A percentile compares a stretch with the other conserved stretches of the same genome.
Conservation (phyloP, 2,797 vertebrate genomes). For the Xerus rutilus region DNA sequence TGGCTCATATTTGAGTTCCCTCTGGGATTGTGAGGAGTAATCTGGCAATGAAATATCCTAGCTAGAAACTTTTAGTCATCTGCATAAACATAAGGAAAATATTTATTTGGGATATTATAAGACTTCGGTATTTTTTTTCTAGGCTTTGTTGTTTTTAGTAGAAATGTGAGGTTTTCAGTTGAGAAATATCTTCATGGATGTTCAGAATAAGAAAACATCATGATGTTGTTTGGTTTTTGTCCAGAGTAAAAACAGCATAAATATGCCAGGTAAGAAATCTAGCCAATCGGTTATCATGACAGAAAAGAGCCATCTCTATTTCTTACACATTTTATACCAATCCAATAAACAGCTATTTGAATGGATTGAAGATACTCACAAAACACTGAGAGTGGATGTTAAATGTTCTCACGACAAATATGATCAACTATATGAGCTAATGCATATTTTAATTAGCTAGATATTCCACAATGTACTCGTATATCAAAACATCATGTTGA, state of each 20-base stretch:
- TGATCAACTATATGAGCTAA: neutral
- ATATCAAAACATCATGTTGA: neutral
- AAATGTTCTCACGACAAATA: neutral
- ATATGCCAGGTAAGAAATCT: neutral
- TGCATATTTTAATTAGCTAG: neutral
- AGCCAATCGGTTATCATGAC: neutral
- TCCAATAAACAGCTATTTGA: neutral
- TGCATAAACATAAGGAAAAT: slow-evolving; percentile 50
- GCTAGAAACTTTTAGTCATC: slow-evolving; percentile 54
- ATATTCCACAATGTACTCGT: too few relatives aligned
- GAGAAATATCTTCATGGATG: slow-evolving; percentile 3
- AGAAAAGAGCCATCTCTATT: neutral
- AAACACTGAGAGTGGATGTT: neutral
- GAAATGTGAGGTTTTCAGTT: slow-evolving; percentile 22
- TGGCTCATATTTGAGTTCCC: slow-evolving; percentile 33
- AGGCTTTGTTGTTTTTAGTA: slow-evolving; percentile 42
- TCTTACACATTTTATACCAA: neutral
- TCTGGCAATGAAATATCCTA: slow-evolving; percentile 62
- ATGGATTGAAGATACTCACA: neutral
- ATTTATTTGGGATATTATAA: slow-evolving; percentile 23
- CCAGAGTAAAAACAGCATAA: neutral
- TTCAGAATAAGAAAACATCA: slow-evolving; percentile 20
- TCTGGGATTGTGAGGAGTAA: slow-evolving; percentile 33
- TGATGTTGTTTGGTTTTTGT: neutral
- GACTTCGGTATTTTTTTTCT: neutral